Evolutionary conservation across 1,140 invertebrate genomes (phyloP).

Genomic region (Galendromus occidentalis): DNA sequence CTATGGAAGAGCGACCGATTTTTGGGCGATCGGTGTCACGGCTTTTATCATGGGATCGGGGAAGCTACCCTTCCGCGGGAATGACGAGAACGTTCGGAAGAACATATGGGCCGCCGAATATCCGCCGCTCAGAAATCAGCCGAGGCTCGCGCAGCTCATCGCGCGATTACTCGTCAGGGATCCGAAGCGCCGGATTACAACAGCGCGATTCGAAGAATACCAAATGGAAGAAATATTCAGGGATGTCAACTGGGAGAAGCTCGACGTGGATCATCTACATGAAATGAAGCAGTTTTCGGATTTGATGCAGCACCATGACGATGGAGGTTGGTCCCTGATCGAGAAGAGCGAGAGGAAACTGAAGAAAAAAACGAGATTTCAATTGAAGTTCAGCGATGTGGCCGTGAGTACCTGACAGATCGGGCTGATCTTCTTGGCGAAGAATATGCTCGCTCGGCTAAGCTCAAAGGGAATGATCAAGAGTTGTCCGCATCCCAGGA

Average conservation of each 20-base stretch:
- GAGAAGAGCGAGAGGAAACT: background rate
- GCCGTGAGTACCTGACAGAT: background rate
- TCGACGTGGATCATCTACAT: background rate
- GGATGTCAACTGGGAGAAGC: background rate
- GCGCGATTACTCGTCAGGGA: background rate
- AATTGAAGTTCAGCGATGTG: background rate
- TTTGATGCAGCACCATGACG: background rate
- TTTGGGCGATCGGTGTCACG: background rate
- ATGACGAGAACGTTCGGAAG: background rate
- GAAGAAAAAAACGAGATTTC: background rate
- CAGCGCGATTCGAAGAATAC: background rate
- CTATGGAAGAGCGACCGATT: background rate
- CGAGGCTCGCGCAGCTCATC: background rate
- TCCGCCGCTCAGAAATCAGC: background rate
- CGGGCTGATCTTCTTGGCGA: too few species aligned
- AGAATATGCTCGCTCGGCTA: too few species aligned
- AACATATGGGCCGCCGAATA: background rate
- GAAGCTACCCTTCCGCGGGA: background rate
- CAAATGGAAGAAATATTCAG: background rate
- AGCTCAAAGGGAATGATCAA: too few species aligned
- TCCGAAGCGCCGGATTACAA: background rate
- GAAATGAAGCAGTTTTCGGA: background rate
- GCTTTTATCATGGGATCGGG: background rate
- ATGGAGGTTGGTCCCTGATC: background rate
- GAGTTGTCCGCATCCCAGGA: background rate